These are phyloP conservation scores for Apodemus sylvaticus DNA, from an alignment of 2,113 vertebrate species.

Conservation along the genomic window DNA sequence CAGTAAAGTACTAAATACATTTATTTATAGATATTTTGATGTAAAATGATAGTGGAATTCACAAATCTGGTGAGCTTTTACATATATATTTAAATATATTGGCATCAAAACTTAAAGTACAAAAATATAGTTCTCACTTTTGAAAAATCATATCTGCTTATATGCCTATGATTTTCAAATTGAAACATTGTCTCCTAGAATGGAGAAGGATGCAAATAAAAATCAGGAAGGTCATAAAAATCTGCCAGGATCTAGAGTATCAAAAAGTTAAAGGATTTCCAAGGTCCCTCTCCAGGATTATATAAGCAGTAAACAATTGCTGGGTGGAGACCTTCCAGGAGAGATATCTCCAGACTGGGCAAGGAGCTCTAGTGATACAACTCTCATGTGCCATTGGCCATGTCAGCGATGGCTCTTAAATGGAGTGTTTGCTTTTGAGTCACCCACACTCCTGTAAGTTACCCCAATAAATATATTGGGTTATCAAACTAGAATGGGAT, in stretches of 20 bases:
- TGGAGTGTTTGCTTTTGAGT: neutral
- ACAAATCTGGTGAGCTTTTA: slow-evolving; percentile 3
- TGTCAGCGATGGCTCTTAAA: neutral
- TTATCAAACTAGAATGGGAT: neutral
- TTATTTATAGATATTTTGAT: slow-evolving; percentile 16
- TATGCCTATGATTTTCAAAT: neutral
- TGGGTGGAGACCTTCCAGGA: neutral
- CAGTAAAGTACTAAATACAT: neutral
- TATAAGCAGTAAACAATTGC: neutral
- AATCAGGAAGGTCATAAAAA: neutral
- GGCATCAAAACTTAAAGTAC: neutral
- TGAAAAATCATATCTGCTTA: neutral
- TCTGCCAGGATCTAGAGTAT: neutral
- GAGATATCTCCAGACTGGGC: neutral
- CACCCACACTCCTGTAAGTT: neutral
- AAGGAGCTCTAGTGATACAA: neutral
- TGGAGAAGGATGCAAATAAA: neutral
- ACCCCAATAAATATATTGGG: neutral
- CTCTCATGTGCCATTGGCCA: neutral
- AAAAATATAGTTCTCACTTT: neutral
- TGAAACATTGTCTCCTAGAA: neutral
- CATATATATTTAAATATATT: neutral
- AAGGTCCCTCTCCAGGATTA: neutral
- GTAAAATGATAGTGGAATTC: slow-evolving; percentile 46
- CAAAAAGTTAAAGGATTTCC: neutral